phyloP scores from a whole-genome alignment of 2,113 vertebrate genomes.

The Pteropus alecto region DNA sequence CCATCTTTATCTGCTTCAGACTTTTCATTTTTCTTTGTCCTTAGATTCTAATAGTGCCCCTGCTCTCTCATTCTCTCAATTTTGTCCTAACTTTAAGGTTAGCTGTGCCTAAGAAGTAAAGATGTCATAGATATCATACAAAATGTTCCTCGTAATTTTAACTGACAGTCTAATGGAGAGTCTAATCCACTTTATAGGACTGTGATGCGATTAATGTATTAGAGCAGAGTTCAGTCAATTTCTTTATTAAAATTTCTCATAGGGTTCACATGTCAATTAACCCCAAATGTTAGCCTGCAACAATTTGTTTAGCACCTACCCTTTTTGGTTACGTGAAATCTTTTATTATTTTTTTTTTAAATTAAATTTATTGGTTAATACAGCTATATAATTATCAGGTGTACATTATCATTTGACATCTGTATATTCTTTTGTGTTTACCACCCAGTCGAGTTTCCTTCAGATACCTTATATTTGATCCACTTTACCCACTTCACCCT shows the following conservation, averaged over 20 bases:
- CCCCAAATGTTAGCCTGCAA: not conserved
- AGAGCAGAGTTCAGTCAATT: not conserved
- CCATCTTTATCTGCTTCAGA: not conserved
- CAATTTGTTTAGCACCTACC: not conserved
- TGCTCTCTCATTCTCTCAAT: not conserved
- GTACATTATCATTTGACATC: too few relatives aligned
- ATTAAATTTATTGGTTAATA: too few relatives aligned
- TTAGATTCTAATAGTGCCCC: not conserved
- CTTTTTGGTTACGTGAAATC: not conserved
- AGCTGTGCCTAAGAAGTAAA: not conserved
- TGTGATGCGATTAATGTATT: not conserved
- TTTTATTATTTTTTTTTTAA: not conserved
- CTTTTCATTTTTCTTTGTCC: not conserved
- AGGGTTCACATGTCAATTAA: conserved; percentile 13
- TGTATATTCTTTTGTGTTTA: too few relatives aligned
- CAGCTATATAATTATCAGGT: too few relatives aligned
- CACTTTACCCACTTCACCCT: too few relatives aligned
- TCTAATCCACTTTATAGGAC: not conserved
- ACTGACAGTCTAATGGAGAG: conserved; percentile 24
- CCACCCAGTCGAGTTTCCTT: too few relatives aligned
- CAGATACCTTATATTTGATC: too few relatives aligned
- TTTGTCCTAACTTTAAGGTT: not conserved
- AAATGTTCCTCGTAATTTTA: conserved; percentile 35
- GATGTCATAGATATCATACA: not conserved
- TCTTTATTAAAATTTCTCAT: conserved; percentile 20